Evolutionary conservation across 2,797 vertebrate species (phyloP), one percentile per base, ranked within the genome.

Genomic region (Gymnodraco acuticeps): DNA sequence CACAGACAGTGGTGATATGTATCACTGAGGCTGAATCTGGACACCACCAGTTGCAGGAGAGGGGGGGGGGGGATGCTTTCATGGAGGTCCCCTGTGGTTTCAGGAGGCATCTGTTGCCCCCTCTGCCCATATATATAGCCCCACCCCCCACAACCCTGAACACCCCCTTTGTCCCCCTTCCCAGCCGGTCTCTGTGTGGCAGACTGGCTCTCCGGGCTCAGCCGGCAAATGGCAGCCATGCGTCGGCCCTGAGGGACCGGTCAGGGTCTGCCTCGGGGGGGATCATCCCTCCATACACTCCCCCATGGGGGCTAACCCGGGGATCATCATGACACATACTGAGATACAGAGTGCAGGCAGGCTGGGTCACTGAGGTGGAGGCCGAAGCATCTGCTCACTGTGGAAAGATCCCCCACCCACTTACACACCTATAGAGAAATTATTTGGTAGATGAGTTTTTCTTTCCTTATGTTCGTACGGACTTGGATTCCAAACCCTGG

Each of bases 61-160:
- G 60, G 56, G 64, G 60, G 56, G 64, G 94, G 77, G 20, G 41
- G 94, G 95, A 96, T 97, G 95, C 95, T 96, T 89, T 90, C 75
- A 89, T 75, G 82, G 84, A 79, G 95, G 94, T 96, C 96, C 96
- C 96, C 94, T 96, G 96, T 96, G 94, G 95, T 93, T 95, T 95
- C 94, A 96, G 95, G 86, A 95, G 96, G 97, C 97, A 98, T 98
- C 97, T 98, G 97, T 96, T 96, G 92, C 90, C 95, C 81, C 94
- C 53, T 73, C 91, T 93, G 95, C 94, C 94, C 93, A 94, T 94
- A 94, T 94, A 94, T 94, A 94, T 92, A 94, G 88, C 94, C 95
- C 93, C 93, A 94, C 5, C 11, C 92, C 62, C 80, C 89, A 90
- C 23, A 27, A 79, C 77, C 90, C 77, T 90, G 91, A 50, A 19